phyloP scores from a whole-genome alignment of 2,888 invertebrate genomes.

The Clostera curtula region DNA sequence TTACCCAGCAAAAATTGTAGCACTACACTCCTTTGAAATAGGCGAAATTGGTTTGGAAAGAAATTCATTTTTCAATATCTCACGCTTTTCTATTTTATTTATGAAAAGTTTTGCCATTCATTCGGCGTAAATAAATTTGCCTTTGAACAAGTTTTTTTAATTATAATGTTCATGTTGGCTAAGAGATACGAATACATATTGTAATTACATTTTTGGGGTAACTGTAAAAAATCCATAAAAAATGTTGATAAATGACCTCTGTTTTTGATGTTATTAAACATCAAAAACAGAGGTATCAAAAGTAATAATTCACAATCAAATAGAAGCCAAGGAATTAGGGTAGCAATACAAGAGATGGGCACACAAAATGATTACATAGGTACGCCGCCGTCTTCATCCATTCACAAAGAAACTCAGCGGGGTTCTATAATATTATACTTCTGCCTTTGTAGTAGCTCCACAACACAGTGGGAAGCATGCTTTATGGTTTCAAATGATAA shows the following conservation, averaged over 20 bases:
- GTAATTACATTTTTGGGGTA: too few relatives aligned
- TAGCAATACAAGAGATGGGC: constrained; percentile 60
- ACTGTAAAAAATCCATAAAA: too few relatives aligned
- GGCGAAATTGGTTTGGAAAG: constrained; percentile 54
- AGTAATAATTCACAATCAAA: constrained; percentile 71
- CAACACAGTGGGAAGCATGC: constrained; percentile 66
- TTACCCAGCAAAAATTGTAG: constrained; percentile 71
- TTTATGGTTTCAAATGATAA: constrained; percentile 74
- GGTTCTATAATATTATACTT: constrained; percentile 69
- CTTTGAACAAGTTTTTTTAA: constrained; percentile 1
- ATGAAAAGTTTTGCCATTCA: constrained; percentile 14
- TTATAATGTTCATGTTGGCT: background rate
- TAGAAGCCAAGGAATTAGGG: constrained; percentile 65
- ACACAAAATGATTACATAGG: constrained; percentile 71
- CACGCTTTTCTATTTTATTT: constrained; percentile 24
- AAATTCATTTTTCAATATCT: constrained; percentile 42
- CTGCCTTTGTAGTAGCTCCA: constrained; percentile 68
- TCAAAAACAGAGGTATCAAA: constrained; percentile 63
- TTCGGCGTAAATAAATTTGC: background rate
- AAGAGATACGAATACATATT: too few relatives aligned
- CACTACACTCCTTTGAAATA: constrained; percentile 66
- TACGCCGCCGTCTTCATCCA: constrained; percentile 67
- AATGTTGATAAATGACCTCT: constrained; percentile 49
- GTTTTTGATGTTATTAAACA: constrained; percentile 59
- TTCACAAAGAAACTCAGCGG: constrained; percentile 70